A percentile compares a stretch with the other conserved stretches of the same genome.
Conservation (phyloP, 2,888 invertebrate genomes). For the Lissocephala sabroskyi region DNA sequence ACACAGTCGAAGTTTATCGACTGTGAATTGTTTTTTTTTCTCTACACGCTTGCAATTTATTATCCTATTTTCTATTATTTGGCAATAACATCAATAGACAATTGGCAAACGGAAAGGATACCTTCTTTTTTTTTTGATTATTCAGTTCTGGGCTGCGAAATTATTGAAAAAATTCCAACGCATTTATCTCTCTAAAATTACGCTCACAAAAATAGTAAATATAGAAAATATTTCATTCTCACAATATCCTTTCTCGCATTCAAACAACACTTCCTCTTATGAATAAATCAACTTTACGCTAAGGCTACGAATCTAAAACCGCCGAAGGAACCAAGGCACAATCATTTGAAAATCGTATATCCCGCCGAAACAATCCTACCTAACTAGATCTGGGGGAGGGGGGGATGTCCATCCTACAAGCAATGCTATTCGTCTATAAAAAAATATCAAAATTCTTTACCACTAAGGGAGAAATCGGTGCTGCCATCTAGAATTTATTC, state of each 20-base stretch:
- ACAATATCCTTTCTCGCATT: slow-evolving; percentile 13
- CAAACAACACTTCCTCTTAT: too few species aligned
- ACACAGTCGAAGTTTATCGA: too few species aligned
- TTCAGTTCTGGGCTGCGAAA: slow-evolving; percentile 35
- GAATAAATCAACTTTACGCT: slow-evolving; percentile 41
- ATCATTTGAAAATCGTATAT: slow-evolving; percentile 46
- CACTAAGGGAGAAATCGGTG: slow-evolving; percentile 10
- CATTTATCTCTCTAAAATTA: slow-evolving; percentile 20
- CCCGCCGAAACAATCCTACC: not conserved
- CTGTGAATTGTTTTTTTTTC: too few species aligned
- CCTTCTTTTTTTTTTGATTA: slow-evolving; percentile 5
- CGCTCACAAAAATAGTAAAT: slow-evolving; percentile 23
- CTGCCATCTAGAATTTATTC: slow-evolving; percentile 42
- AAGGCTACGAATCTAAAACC: slow-evolving; percentile 46
- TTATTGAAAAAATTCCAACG: slow-evolving; percentile 38
- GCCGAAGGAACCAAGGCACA: slow-evolving; percentile 58
- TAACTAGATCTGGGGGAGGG: not conserved
- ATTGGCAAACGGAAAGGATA: slow-evolving; percentile 34
- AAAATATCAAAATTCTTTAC: slow-evolving; percentile 43
- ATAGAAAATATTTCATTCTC: slow-evolving; percentile 31
- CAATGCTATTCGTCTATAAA: slow-evolving; percentile 22
- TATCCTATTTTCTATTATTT: slow-evolving; percentile 53
- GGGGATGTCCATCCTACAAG: not conserved
- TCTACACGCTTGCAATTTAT: slow-evolving; percentile 17
- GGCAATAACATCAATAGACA: slow-evolving; percentile 57